phyloP scores from a whole-genome alignment of 2,888 invertebrate species.

The Epistrophe eligans region DNA sequence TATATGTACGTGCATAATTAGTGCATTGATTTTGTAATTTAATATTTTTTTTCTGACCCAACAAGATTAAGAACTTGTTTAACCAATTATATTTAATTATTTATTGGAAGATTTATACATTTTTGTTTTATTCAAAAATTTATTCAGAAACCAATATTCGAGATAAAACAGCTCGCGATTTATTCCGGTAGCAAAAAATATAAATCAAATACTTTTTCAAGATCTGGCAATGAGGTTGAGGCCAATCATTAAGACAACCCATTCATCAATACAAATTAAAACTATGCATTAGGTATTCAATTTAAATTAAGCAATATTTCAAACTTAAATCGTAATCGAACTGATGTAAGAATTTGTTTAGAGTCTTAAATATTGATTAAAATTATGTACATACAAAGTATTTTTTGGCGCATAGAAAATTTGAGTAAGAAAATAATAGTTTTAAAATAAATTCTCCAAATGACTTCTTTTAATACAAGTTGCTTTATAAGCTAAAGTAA shows the following conservation, averaged over 20 bases:
- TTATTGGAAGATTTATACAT: not conserved
- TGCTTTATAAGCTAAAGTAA: too few species aligned
- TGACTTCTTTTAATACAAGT: too few species aligned
- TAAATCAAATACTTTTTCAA: conserved; percentile 8
- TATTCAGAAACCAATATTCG: not conserved
- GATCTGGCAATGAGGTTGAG: conserved; percentile 23
- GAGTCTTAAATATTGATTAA: too few species aligned
- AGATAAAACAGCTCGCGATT: not conserved
- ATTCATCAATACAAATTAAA: conserved; percentile 28
- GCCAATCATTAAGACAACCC: conserved; percentile 5
- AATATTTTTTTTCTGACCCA: not conserved
- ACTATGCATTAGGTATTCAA: conserved; percentile 3
- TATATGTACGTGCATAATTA: not conserved
- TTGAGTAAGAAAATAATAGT: too few species aligned
- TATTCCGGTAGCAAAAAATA: not conserved
- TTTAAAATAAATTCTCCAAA: too few species aligned
- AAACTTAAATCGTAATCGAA: not conserved
- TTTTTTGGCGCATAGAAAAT: too few species aligned
- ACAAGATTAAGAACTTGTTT: not conserved
- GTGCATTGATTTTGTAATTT: not conserved
- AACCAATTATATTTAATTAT: too few species aligned
- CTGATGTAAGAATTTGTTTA: not conserved
- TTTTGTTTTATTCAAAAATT: not conserved
- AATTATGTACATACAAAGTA: too few species aligned
- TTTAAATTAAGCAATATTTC: not conserved